Evolutionary conservation across 2,888 invertebrate species (phyloP).

Genomic region (Nipponacmea schrenckii): DNA sequence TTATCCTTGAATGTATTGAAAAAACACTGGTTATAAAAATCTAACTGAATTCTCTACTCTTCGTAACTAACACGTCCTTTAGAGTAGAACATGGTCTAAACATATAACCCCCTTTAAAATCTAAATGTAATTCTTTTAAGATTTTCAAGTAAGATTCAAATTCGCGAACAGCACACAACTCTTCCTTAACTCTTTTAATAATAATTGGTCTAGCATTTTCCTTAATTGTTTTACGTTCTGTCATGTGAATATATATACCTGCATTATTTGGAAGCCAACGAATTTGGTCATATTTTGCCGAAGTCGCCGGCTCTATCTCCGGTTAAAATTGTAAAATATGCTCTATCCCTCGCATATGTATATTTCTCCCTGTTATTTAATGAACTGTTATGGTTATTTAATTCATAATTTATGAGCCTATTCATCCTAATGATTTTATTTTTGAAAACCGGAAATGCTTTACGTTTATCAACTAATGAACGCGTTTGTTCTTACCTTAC

Average conservation of each 20-base stretch:
- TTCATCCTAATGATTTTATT: neutral
- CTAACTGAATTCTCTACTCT: too few species aligned
- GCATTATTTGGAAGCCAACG: neutral
- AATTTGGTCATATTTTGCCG: neutral
- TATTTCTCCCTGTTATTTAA: neutral
- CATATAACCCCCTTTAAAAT: too few species aligned
- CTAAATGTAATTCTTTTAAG: too few species aligned
- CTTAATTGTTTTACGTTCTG: neutral
- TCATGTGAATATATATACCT: neutral
- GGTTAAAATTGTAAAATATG: neutral
- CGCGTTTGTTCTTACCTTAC: neutral
- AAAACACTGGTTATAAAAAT: too few species aligned
- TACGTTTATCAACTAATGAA: neutral
- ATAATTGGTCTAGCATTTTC: neutral
- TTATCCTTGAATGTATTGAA: too few species aligned
- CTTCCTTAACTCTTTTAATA: too few species aligned
- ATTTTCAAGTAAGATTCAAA: too few species aligned
- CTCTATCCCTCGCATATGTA: neutral
- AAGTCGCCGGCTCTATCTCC: neutral
- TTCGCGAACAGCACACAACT: too few species aligned
- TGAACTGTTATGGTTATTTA: neutral
- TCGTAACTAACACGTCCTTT: too few species aligned
- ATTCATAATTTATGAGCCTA: neutral
- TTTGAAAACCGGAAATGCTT: neutral
- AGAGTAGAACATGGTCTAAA: too few species aligned